Percentiles rank a stretch among this genome's conserved stretches.
Conservation (phyloP, 2,797 vertebrate genomes). For the Sebastes glaucus region DNA sequence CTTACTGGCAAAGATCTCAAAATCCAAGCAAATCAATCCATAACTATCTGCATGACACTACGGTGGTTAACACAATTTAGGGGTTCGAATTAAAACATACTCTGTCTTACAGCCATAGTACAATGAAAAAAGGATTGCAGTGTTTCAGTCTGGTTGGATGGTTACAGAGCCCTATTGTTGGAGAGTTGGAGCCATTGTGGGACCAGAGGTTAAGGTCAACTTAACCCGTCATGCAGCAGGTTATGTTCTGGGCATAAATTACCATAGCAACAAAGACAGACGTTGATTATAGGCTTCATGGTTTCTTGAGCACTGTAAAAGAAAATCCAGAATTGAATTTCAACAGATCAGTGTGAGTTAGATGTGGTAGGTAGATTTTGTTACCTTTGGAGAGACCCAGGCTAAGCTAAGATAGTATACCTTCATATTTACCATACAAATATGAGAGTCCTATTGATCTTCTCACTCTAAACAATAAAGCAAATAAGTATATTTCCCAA, state of each 20-base stretch:
- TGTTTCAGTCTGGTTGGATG: background rate
- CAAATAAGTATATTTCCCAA: background rate
- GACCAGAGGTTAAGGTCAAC: background rate
- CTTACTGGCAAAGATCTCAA: background rate
- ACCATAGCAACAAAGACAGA: background rate
- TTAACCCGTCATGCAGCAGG: background rate
- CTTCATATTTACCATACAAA: background rate
- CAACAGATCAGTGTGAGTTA: background rate
- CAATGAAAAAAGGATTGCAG: background rate
- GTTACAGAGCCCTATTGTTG: background rate
- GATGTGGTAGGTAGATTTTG: background rate
- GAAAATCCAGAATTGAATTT: background rate
- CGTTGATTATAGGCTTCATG: background rate
- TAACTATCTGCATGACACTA: background rate
- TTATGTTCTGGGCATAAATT: background rate
- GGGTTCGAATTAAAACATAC: background rate
- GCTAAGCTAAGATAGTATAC: background rate
- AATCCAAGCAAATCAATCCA: background rate
- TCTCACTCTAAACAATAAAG: background rate
- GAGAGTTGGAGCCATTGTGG: background rate
- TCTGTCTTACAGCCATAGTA: background rate
- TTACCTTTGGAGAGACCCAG: background rate
- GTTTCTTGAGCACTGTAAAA: background rate
- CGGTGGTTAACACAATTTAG: background rate
- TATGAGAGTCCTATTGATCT: background rate